A percentile compares a stretch with the other conserved stretches of the same genome.
Conservation (phyloP, 2,797 vertebrate genomes). For the Cossypha niveicapilla region DNA sequence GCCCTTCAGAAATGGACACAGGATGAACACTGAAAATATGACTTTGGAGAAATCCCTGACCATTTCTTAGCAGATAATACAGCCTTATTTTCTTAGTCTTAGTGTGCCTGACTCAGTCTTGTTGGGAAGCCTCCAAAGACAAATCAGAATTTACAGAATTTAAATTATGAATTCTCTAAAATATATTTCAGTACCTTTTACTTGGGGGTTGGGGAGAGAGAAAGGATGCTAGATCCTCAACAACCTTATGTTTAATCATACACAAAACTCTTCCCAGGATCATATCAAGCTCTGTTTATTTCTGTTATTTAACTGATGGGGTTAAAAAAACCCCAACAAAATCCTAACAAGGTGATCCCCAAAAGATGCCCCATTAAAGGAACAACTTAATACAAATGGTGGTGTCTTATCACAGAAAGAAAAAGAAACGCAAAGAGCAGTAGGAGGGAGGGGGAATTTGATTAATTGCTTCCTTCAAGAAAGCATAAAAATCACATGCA, state of each 20-base stretch:
- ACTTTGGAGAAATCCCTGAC: background rate
- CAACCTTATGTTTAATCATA: background rate
- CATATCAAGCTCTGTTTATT: background rate
- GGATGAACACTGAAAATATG: background rate
- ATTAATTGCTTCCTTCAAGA: constrained; percentile 22
- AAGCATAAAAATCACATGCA: background rate
- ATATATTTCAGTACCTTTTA: background rate
- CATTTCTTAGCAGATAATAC: background rate
- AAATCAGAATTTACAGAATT: background rate
- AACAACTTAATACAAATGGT: background rate
- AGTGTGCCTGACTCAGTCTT: background rate
- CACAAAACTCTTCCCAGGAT: background rate
- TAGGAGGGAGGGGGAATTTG: background rate
- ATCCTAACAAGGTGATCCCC: background rate
- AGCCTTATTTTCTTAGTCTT: background rate
- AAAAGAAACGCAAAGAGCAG: background rate
- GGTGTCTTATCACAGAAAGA: background rate
- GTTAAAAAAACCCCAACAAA: background rate
- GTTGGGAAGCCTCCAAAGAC: background rate
- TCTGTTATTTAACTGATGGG: background rate
- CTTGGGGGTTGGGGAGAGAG: background rate
- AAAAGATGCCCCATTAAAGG: background rate
- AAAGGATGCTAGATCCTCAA: background rate
- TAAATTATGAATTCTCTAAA: background rate
- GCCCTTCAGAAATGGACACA: background rate